phyloP scores from a whole-genome alignment of 2,113 vertebrate genomes.

The Solea senegalensis region DNA sequence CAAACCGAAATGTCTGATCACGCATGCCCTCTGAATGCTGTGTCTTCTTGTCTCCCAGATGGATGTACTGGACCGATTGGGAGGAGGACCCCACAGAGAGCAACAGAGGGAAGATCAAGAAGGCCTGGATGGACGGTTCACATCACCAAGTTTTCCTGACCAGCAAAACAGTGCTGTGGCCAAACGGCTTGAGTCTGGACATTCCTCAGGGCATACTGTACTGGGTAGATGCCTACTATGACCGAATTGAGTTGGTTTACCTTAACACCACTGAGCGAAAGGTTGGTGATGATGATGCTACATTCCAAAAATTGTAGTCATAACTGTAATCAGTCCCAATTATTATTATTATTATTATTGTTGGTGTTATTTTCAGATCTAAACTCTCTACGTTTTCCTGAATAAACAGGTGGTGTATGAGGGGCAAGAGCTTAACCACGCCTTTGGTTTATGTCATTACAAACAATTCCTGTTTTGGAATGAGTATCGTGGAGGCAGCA shows the following conservation, averaged over 20 bases:
- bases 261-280: constrained; percentile 91
- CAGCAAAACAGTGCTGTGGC: constrained; percentile 95
- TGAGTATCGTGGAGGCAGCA: constrained; percentile 93
- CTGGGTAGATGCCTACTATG: constrained; percentile 98
- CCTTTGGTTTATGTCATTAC: constrained; percentile 95
- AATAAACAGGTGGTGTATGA: constrained; percentile 89
- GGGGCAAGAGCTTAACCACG: constrained; percentile 92
- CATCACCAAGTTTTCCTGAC: constrained; percentile 92
- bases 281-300: constrained; percentile 70
- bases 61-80: constrained; percentile 99
- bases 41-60: constrained; percentile 76
- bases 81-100: constrained; percentile 96
- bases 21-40: background rate
- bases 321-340: background rate
- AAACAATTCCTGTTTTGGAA: constrained; percentile 96
- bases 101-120: constrained; percentile 94
- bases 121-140: constrained; percentile 97
- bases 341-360: too few species aligned
- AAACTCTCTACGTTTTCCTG: background rate
- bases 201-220: constrained; percentile 91
- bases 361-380: background rate
- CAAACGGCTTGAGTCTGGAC: constrained; percentile 95
- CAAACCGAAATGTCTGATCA: constrained; percentile 5
- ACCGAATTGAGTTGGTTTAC: constrained; percentile 94
- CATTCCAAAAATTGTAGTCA: background rate